Evolutionary conservation across 2,797 vertebrate genomes (phyloP), one percentile per base, ranked within the genome.

Genomic region (Lithobates pipiens): DNA sequence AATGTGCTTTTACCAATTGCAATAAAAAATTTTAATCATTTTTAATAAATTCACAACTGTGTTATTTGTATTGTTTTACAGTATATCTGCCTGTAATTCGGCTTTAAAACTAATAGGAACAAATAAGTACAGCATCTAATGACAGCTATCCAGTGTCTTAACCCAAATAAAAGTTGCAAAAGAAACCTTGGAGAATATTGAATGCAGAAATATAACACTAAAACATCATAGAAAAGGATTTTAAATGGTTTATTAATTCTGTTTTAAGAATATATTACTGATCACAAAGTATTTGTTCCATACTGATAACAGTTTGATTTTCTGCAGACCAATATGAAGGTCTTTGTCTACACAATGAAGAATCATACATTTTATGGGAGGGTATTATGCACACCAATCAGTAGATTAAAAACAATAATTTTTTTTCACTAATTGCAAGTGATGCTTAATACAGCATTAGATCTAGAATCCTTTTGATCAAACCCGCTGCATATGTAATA

Each of bases 391-490:
- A 44, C 71, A 67, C 61, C 77, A 80, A 80, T 76, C 54, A 80
- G 13, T 75, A 73, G 63, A 67, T 85, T 6, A 13, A 18, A 10
- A 54, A 68, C 34, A 71, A 80, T 74, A 71, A 75, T 94, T 36
- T 36, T 36, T 36, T 36, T 36, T 36, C 5, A 91, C 96, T 99
- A 98, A 98, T 99, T 98, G 96, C 97, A 96, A 96, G 94, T 94
- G 94, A 95, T 96, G 96, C 97, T 98, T 98, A 98, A 98, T 98
- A 96, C 97, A 98, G 96, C 95, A 93, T 93, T 92, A 96, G 95
- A 97, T 96, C 95, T 95, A 95, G 95, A 97, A 96, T 96, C 94
- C 95, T 96, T 98, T 97, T 98, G 96, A 99, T 97, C 97, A 97
- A 96, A 94, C 93, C 94, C 93, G 90, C 94, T 94, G 95, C 96